phyloP scores from a whole-genome alignment of 1,140 invertebrate species.

The Solenopsis fugax region DNA sequence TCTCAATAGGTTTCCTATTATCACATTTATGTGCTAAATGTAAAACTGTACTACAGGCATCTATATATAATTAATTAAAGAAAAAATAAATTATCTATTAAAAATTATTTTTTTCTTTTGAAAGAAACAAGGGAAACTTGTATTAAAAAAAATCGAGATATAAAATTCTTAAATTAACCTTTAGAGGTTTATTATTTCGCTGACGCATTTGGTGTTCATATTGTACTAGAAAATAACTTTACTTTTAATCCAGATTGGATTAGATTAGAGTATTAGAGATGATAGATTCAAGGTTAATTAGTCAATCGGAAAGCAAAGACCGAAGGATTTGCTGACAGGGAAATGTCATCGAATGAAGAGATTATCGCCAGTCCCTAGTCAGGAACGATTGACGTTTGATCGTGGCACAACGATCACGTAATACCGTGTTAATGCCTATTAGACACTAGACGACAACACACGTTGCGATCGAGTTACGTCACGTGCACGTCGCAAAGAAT shows the following conservation, averaged over 20 bases:
- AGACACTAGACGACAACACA: slow-evolving; percentile 67
- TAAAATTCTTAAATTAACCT: neutral
- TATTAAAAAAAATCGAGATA: neutral
- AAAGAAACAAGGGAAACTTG: neutral
- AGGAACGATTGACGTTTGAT: slow-evolving; percentile 56
- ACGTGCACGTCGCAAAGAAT: slow-evolving; percentile 63
- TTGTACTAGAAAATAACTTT: neutral
- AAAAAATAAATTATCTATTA: neutral
- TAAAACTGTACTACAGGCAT: neutral
- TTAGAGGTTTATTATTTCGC: neutral
- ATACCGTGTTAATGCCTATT: slow-evolving; percentile 63
- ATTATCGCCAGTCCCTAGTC: slow-evolving; percentile 60
- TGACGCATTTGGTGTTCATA: too few species aligned
- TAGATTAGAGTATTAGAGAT: neutral
- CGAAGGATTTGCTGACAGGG: slow-evolving; percentile 10
- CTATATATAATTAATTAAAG: neutral
- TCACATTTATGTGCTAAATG: neutral
- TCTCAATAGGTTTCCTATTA: neutral
- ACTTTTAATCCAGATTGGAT: neutral
- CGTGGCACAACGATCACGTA: slow-evolving; percentile 67
- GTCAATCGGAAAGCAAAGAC: neutral
- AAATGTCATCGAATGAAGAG: slow-evolving; percentile 70
- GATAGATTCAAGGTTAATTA: slow-evolving; percentile 20
- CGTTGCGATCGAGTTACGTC: slow-evolving; percentile 65
- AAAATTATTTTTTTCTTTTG: neutral